phyloP scores from a whole-genome alignment of 2,888 invertebrate species.

The Pimpla rufipes region DNA sequence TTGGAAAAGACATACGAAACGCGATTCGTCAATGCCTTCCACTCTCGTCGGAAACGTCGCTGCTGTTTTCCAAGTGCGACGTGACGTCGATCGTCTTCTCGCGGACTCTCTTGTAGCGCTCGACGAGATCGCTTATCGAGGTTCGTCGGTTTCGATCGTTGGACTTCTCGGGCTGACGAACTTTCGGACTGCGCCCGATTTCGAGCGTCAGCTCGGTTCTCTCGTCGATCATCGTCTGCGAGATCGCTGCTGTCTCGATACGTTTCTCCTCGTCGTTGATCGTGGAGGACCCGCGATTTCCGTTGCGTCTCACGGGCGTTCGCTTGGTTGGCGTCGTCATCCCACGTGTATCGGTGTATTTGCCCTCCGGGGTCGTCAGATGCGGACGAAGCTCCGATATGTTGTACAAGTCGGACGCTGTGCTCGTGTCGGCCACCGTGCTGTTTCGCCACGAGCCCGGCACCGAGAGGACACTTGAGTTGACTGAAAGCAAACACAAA shows the following conservation, averaged over 20 bases:
- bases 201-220: constrained; percentile 6
- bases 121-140: constrained; percentile 82
- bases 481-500: constrained; percentile 69
- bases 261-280: constrained; percentile 63
- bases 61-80: constrained; percentile 47
- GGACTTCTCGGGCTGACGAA: constrained; percentile 42
- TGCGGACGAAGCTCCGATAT: constrained; percentile 72
- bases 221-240: constrained; percentile 33
- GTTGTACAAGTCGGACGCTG: constrained; percentile 70
- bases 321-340: constrained; percentile 68
- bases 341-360: constrained; percentile 65
- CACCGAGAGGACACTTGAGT: constrained; percentile 73
- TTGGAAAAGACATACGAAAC: not conserved
- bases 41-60: constrained; percentile 55
- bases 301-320: constrained; percentile 46
- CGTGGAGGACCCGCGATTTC: constrained; percentile 52
- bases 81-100: constrained; percentile 56
- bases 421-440: constrained; percentile 74
- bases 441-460: constrained; percentile 73
- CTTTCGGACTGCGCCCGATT: constrained; percentile 37
- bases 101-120: constrained; percentile 79
- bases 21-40: constrained; percentile 41
- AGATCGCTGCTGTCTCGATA: constrained; percentile 56
- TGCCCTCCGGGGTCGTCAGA: constrained; percentile 65
- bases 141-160: constrained; percentile 69